Base-by-base conservation (phyloP, 2,113 vertebrate species). In the Globicephala melas region DNA sequence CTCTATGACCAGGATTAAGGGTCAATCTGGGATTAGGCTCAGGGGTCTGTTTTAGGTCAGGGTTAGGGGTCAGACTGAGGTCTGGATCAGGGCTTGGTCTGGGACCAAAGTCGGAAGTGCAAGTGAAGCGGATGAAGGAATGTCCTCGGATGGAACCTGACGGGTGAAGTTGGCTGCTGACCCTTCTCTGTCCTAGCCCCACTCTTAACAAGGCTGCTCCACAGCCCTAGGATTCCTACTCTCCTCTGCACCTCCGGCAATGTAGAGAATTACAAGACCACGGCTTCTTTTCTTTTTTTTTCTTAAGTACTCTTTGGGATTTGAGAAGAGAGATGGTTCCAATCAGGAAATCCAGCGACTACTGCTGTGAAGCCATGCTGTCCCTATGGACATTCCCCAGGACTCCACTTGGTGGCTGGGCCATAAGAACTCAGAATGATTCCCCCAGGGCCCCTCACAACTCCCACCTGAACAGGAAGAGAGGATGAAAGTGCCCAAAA, bases 311-410 rank as follows among this genome's bases (percentile, higher is more conserved):
- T 90, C 47, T 26, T 14, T 41, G 50, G 67, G n/a, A 67, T 31
- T 67, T 84, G 80, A 92, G 82, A 63, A 94, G 80, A 88, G 53
- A 82, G 63, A 80, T 68, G 67, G 47, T 79, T 97, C 82, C 58
- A 73, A 53, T 68, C 55, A 95, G 93, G 71, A 92, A 73, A 88
- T 2, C 4, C 89, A 89, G 85, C 4, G 50, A 26, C 53, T 65
- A 47, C 41, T 85, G 62, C 62, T 76, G 20, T 33, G n/a, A 60
- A 84, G 31, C 81, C 33, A 0, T n/a, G 63, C 76, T 77, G 74
- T 90, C 94, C 71, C 47, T 17, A 13, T 44, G 68, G 63, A 86
- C 50, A 62, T 26, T 65, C 55, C 63, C 89, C 47, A 36, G 67
- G 68, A 62, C 55, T 25, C 26, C n/a, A 31, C 47, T 58, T 83